A percentile compares a stretch with the other conserved stretches of the same genome.
phyloP scores from a whole-genome alignment of 2,113 vertebrate species.

The Plestiodon gilberti region DNA sequence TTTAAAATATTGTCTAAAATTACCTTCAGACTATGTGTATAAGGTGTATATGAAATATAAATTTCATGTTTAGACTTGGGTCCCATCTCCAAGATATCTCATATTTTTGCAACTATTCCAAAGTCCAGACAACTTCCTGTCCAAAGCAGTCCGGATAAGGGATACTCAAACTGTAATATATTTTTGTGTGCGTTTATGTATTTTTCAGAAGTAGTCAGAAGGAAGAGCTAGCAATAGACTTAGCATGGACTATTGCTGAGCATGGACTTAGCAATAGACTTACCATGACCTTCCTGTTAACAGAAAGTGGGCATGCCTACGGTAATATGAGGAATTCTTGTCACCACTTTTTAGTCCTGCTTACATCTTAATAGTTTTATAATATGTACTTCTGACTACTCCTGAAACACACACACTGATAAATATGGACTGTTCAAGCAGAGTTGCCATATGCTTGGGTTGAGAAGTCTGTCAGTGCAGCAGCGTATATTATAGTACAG shows the following conservation, averaged over 20 bases:
- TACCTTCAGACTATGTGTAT: too few relatives aligned
- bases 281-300: not conserved
- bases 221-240: not conserved
- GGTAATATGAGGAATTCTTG: not conserved
- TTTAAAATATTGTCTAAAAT: too few relatives aligned
- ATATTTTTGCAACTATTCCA: too few relatives aligned
- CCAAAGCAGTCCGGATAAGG: too few relatives aligned
- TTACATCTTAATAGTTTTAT: not conserved
- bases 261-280: not conserved
- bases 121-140: too few relatives aligned
- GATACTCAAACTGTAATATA: too few relatives aligned
- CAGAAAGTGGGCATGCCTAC: not conserved
- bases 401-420: too few relatives aligned
- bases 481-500: not conserved
- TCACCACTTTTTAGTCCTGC: not conserved
- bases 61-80: too few relatives aligned
- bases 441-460: not conserved
- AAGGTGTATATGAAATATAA: too few relatives aligned
- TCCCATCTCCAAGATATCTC: too few relatives aligned
- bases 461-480: not conserved
- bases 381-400: not conserved
- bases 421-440: not conserved
- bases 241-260: not conserved
- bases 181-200: too few relatives aligned
- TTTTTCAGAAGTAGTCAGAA: not conserved